These are phyloP conservation scores for Netelia fuscicornis DNA, from an alignment of 2,888 invertebrate species.

Conservation along the genomic window DNA sequence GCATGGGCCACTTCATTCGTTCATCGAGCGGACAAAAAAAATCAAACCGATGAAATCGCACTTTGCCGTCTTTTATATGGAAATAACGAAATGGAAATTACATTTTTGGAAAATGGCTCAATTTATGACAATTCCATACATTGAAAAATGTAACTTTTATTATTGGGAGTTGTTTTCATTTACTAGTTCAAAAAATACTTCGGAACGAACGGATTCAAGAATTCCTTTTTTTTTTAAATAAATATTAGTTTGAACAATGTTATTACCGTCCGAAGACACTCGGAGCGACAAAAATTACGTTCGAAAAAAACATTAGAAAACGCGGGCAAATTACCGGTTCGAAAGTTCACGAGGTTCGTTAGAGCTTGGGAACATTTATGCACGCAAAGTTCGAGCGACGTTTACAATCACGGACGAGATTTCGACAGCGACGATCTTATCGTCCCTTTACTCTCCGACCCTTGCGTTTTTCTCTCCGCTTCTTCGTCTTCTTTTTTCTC, in stretches of 20 bases:
- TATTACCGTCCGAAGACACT: not conserved
- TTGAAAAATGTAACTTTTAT: not conserved
- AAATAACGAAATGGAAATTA: not conserved
- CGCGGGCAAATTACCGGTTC: conserved; percentile 33
- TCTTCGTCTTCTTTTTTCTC: conserved; percentile 11
- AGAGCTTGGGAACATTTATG: conserved; percentile 7
- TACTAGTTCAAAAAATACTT: not conserved
- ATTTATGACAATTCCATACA: too few species aligned
- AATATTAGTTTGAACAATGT: too few species aligned
- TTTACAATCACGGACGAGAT: conserved; percentile 51
- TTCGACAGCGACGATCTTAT: conserved; percentile 47
- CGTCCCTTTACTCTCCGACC: conserved; percentile 18
- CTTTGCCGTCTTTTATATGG: not conserved
- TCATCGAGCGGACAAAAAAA: conserved; percentile 11
- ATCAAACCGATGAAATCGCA: not conserved
- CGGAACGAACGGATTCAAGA: not conserved
- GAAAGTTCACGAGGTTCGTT: conserved; percentile 25
- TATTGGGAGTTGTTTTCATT: not conserved
- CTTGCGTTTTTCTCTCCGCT: not conserved
- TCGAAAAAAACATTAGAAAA: conserved; percentile 18
- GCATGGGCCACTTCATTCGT: not conserved
- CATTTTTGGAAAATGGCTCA: not conserved
- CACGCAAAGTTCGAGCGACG: conserved; percentile 49
- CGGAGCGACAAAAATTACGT: not conserved
- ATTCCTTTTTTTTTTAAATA: too few species aligned